Evolutionary conservation across 2,797 vertebrate genomes (phyloP).

Genomic region (Macroramphosus scolopax): DNA sequence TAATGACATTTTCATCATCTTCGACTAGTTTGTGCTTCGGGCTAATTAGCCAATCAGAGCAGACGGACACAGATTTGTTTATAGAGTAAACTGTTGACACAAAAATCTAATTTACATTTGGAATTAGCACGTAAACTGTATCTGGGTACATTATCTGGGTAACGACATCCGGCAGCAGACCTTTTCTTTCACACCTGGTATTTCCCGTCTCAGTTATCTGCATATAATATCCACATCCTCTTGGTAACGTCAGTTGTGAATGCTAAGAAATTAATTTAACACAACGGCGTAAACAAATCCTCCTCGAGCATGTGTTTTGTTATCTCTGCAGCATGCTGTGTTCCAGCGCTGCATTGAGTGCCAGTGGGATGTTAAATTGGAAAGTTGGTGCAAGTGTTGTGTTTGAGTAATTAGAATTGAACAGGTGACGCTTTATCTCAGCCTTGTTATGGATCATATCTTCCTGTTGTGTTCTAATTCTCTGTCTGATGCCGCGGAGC

Average conservation of each 20-base stretch:
- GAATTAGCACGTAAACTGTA: not conserved
- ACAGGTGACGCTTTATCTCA: constrained; percentile 73
- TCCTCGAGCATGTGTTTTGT: not conserved
- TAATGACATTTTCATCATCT: not conserved
- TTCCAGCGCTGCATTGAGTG: too few species aligned
- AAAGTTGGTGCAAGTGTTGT: constrained; percentile 43
- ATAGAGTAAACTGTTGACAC: not conserved
- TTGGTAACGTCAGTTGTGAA: too few species aligned
- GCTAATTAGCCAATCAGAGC: not conserved
- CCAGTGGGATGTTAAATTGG: constrained; percentile 36
- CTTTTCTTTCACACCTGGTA: not conserved
- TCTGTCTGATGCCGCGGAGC: constrained; percentile 60
- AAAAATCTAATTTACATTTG: too few species aligned
- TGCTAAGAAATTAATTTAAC: too few species aligned
- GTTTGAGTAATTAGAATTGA: constrained; percentile 68
- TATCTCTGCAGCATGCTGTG: too few species aligned
- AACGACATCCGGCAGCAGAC: too few species aligned
- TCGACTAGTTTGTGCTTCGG: not conserved
- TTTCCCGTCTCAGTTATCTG: not conserved
- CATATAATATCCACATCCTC: not conserved
- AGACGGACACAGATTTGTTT: not conserved
- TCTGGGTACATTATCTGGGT: not conserved
- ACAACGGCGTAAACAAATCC: not conserved
- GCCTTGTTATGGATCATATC: constrained; percentile 69
- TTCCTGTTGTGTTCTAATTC: constrained; percentile 63